phyloP scores from a whole-genome alignment of 2,113 vertebrate species.

The Panurus biarmicus region DNA sequence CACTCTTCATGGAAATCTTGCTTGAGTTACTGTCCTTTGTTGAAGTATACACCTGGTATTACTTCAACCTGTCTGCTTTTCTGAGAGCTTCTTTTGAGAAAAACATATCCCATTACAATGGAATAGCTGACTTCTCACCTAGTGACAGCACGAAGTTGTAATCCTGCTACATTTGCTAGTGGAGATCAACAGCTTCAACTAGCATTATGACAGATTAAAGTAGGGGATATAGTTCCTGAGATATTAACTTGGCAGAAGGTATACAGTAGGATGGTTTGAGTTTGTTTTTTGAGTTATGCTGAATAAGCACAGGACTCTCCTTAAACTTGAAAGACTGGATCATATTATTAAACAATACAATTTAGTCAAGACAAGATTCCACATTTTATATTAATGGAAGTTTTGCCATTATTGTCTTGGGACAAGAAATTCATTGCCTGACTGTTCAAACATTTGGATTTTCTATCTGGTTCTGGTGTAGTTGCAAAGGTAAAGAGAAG shows the following conservation, averaged over 20 bases:
- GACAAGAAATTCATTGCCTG: not conserved
- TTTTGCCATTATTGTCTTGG: not conserved
- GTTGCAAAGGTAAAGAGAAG: constrained; percentile 3
- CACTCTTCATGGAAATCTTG: not conserved
- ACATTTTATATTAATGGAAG: not conserved
- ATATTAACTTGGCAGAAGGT: not conserved
- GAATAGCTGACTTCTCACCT: not conserved
- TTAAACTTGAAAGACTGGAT: not conserved
- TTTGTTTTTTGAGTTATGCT: not conserved
- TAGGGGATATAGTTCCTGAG: not conserved
- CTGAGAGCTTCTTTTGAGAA: not conserved
- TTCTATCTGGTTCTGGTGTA: not conserved
- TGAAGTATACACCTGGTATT: not conserved
- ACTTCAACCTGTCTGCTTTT: not conserved
- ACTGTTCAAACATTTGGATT: not conserved
- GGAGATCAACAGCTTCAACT: not conserved
- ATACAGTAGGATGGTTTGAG: not conserved
- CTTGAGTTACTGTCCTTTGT: not conserved
- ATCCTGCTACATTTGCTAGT: not conserved
- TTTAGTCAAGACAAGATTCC: not conserved
- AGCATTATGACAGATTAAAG: not conserved
- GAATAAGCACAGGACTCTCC: not conserved
- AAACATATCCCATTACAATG: not conserved
- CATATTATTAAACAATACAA: not conserved
- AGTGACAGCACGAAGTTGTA: not conserved